These are phyloP conservation scores for Drosophila kanapiae DNA, from an alignment of 1,140 invertebrate genomes.

Conservation along the genomic window DNA sequence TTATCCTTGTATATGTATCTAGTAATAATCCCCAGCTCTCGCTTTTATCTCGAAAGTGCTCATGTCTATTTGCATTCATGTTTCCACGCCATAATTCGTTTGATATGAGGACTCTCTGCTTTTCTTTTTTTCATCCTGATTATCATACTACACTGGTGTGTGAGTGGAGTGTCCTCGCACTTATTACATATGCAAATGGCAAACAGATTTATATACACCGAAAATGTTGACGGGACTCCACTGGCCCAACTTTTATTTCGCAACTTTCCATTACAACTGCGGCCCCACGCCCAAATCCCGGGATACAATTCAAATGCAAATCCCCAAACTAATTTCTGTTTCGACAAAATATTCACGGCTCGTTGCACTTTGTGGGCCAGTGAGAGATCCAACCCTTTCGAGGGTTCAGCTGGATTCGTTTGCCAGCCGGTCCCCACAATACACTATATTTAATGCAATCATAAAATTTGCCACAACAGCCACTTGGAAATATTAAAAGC, in stretches of 20 bases:
- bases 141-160: constrained; percentile 57
- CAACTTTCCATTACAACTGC: constrained; percentile 49
- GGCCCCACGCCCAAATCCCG: background rate
- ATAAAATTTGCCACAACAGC: constrained; percentile 64
- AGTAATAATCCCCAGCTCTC: constrained; percentile 2
- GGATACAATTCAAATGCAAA: constrained; percentile 73
- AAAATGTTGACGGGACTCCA: constrained; percentile 39
- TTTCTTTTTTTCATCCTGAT: constrained; percentile 45
- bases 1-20: background rate
- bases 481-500: constrained; percentile 82
- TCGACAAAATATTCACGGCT: constrained; percentile 71
- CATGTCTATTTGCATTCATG: constrained; percentile 46
- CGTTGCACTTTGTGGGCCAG: constrained; percentile 57
- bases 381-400: constrained; percentile 49
- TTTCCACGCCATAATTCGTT: constrained; percentile 46
- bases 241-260: constrained; percentile 60
- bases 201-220: constrained; percentile 68
- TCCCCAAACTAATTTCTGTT: constrained; percentile 81
- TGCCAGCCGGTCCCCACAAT: constrained; percentile 51
- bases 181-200: constrained; percentile 79
- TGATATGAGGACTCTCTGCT: constrained; percentile 35
- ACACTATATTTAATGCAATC: constrained; percentile 41
- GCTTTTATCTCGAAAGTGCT: constrained; percentile 9
- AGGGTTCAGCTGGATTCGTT: constrained; percentile 6
- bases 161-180: constrained; percentile 51